A percentile compares a stretch with the other conserved stretches of the same genome.
These are phyloP conservation scores for Scotopteryx bipunctaria DNA, from an alignment of 2,888 invertebrate genomes.

Conservation along the genomic window DNA sequence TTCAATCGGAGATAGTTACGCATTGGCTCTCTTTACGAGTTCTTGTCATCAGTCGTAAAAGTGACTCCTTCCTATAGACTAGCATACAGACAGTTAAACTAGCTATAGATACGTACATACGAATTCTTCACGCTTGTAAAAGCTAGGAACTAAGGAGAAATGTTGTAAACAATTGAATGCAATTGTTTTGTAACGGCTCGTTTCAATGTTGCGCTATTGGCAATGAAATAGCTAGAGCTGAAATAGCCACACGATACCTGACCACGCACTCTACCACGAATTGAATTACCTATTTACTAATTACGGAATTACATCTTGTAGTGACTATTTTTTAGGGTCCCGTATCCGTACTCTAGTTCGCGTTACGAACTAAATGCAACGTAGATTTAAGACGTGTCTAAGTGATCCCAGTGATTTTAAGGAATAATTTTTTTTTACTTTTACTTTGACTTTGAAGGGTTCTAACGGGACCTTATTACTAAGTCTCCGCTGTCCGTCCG, in stretches of 20 bases:
- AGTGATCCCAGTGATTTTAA: no score
- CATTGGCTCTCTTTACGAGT: constrained; percentile 5
- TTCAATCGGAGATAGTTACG: constrained; percentile 17
- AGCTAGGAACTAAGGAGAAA: constrained; percentile 11
- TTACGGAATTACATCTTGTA: no score
- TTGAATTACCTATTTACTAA: not conserved
- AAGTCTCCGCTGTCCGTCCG: no score
- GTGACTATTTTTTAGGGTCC: no score
- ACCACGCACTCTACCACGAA: constrained; percentile 13
- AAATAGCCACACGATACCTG: constrained; percentile 26
- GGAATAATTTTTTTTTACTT: no score
- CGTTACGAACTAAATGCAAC: no score
- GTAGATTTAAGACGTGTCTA: no score
- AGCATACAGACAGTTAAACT: no score
- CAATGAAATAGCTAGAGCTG: constrained; percentile 56
- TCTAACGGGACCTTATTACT: no score
- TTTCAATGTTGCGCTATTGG: constrained; percentile 52
- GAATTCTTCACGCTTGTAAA: not conserved
- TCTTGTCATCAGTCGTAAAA: not conserved
- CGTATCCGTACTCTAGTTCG: no score
- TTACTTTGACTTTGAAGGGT: no score
- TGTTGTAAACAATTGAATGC: constrained; percentile 43
- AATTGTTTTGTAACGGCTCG: constrained; percentile 46
- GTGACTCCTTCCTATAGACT: not conserved
- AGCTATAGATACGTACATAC: no score